Percentiles rank a stretch among this genome's conserved stretches.
phyloP scores from a whole-genome alignment of 2,113 vertebrate species.

The Pachycephala philippinensis region DNA sequence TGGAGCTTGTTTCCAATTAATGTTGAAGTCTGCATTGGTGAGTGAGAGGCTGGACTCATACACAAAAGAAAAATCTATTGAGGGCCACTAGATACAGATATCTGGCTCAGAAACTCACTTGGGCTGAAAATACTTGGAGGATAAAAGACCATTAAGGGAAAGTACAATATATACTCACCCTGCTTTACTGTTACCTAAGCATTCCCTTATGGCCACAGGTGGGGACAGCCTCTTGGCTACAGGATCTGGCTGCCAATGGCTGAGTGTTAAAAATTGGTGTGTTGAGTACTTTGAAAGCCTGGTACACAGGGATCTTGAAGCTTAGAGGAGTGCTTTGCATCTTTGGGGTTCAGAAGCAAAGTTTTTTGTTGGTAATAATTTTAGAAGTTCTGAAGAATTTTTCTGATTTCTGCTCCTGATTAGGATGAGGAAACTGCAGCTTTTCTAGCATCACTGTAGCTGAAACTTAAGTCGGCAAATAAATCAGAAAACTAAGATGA shows the following conservation, averaged over 20 bases:
- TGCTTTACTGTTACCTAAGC: background rate
- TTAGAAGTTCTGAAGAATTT: background rate
- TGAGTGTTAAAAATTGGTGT: background rate
- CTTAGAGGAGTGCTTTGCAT: background rate
- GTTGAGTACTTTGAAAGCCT: background rate
- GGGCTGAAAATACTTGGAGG: background rate
- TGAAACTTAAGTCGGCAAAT: background rate
- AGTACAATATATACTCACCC: background rate
- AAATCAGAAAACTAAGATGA: background rate
- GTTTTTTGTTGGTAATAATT: background rate
- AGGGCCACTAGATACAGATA: background rate
- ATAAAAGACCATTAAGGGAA: background rate
- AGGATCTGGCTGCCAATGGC: background rate
- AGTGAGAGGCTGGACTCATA: background rate
- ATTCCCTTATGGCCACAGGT: background rate
- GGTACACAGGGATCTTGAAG: background rate
- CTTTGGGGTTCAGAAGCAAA: background rate
- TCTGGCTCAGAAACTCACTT: background rate
- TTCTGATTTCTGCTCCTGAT: background rate
- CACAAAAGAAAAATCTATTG: background rate
- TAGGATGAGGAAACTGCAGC: background rate
- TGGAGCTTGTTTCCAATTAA: background rate
- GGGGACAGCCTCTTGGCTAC: background rate
- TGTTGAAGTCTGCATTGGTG: background rate
- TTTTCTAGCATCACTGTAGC: background rate